Evolutionary conservation across 2,797 vertebrate species (phyloP).

Genomic region (Apodemus agrarius): DNA sequence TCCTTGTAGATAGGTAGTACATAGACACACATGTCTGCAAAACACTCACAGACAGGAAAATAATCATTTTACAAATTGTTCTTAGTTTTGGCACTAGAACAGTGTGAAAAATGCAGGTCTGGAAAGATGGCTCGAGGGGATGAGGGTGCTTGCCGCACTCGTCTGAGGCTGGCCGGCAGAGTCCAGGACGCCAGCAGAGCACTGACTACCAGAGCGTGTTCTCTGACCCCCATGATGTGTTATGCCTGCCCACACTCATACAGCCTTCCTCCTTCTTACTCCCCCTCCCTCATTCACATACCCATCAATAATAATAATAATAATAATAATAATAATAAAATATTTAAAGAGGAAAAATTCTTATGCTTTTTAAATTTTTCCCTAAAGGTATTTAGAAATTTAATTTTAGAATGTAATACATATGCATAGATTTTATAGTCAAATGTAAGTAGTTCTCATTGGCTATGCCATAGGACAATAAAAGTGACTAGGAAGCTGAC

Average conservation of each 20-base stretch:
- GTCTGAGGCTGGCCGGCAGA: not conserved
- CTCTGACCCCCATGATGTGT: not conserved
- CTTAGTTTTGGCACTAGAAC: not conserved
- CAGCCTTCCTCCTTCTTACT: not conserved
- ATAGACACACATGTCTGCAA: not conserved
- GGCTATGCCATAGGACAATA: not conserved
- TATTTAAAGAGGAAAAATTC: not conserved
- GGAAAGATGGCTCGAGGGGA: not conserved
- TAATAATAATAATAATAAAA: not conserved
- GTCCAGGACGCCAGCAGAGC: not conserved
- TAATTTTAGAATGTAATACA: not conserved
- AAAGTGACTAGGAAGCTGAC: not conserved
- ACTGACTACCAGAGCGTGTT: not conserved
- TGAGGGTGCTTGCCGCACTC: not conserved
- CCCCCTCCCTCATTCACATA: not conserved
- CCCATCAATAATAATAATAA: no score
- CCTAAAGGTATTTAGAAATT: not conserved
- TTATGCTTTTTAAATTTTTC: not conserved
- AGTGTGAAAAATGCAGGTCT: not conserved
- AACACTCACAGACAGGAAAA: not conserved
- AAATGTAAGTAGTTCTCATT: not conserved
- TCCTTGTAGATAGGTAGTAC: not conserved
- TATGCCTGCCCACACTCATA: not conserved
- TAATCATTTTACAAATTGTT: not conserved
- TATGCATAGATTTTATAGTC: not conserved